A percentile compares a stretch with the other conserved stretches of the same genome.
Conservation (phyloP, 2,888 invertebrate species). For the Sphaerophoria rueppellii region DNA sequence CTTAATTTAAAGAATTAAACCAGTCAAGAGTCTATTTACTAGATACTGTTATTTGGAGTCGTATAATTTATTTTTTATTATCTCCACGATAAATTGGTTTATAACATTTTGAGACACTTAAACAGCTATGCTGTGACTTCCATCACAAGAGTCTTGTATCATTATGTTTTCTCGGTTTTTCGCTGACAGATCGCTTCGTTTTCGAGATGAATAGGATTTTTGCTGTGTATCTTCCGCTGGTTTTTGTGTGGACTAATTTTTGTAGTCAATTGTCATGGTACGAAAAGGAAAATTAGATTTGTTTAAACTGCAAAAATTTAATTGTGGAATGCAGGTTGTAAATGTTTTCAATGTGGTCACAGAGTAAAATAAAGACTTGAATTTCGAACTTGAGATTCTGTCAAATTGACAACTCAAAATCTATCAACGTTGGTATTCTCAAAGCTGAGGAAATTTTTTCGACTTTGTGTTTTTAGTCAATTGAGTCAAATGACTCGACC, state of each 20-base stretch:
- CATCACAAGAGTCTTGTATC: slow-evolving; percentile 10
- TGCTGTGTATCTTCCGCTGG: not conserved
- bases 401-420: too few species aligned
- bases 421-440: too few species aligned
- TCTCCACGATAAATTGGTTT: slow-evolving; percentile 1
- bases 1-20: slow-evolving; percentile 10
- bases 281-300: not conserved
- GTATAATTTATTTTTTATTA: slow-evolving; percentile 6
- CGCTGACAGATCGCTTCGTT: not conserved
- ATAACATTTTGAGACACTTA: not conserved
- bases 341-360: not conserved
- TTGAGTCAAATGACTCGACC: too few species aligned
- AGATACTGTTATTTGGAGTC: not conserved
- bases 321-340: too few species aligned
- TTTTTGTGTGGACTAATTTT: not conserved
- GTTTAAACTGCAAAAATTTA: too few species aligned
- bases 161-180: slow-evolving; percentile 20
- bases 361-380: not conserved
- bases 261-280: slow-evolving; percentile 16
- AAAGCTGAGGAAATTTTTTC: too few species aligned
- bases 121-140: slow-evolving; percentile 7
- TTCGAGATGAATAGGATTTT: slow-evolving; percentile 5
- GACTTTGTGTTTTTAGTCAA: too few species aligned
- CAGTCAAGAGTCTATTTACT: not conserved
- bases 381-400: too few species aligned